Evolutionary conservation across 2,888 invertebrate genomes (phyloP).

Genomic region (Apamea monoglypha): DNA sequence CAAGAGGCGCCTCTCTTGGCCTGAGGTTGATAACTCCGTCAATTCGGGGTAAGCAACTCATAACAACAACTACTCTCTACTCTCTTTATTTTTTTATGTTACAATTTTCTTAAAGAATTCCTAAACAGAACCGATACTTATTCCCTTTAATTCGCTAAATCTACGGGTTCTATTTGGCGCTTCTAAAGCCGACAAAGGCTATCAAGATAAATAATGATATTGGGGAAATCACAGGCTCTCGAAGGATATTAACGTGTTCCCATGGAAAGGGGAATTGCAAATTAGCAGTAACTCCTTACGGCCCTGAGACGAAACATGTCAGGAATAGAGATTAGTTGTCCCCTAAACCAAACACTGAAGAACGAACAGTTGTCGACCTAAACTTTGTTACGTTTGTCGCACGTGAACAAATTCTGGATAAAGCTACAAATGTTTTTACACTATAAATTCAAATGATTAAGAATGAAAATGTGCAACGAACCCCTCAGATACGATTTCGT

Average conservation of each 20-base stretch:
- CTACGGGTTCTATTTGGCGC: conserved; percentile 31
- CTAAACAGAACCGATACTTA: conserved; percentile 4
- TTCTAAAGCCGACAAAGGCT: conserved; percentile 69
- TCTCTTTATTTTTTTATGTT: conserved; percentile 8
- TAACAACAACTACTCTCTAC: too few relatives aligned
- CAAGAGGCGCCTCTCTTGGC: conserved; percentile 95
- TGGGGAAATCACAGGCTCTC: conserved; percentile 75
- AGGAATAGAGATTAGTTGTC: conserved; percentile 70
- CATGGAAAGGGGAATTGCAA: conserved; percentile 77
- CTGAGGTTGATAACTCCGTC: conserved; percentile 95
- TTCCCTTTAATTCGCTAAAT: neutral
- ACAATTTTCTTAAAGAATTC: neutral
- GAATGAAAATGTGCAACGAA: conserved; percentile 20
- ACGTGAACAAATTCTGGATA: conserved; percentile 6
- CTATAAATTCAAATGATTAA: conserved; percentile 13
- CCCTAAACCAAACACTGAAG: conserved; percentile 52
- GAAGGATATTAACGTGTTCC: conserved; percentile 81
- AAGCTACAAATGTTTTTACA: conserved; percentile 20
- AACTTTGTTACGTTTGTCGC: conserved; percentile 17
- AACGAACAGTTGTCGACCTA: conserved; percentile 19
- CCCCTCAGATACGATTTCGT: conserved; percentile 9
- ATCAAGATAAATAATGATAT: conserved; percentile 78
- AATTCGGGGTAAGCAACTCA: conserved; percentile 93
- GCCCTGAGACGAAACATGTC: conserved; percentile 67
- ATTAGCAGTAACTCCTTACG: conserved; percentile 71